These are phyloP conservation scores for Alaudala cheleensis DNA, from an alignment of 2,113 vertebrate species.

Conservation along the genomic window DNA sequence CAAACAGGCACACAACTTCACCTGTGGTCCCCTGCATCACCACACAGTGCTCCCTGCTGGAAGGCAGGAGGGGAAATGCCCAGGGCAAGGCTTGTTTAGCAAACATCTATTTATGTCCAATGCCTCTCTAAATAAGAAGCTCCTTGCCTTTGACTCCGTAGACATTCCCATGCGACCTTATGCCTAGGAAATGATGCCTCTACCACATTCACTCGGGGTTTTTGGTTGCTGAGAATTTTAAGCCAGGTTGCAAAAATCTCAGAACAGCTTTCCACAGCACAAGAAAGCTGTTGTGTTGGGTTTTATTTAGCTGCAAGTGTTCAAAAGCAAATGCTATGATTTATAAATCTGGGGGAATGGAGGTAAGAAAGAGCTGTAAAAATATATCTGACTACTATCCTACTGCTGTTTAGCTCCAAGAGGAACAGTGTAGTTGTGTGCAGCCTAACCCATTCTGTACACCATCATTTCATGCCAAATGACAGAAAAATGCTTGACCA, in stretches of 20 bases:
- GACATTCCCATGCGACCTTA: rapidly evolving
- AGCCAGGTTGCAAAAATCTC: not conserved
- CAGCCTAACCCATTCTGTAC: not conserved
- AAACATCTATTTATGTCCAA: not conserved
- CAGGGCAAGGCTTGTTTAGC: not conserved
- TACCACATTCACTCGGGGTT: not conserved
- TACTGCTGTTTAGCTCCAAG: not conserved
- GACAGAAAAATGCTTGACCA: not conserved
- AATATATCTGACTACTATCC: not conserved
- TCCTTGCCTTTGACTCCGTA: not conserved
- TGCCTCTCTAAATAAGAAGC: not conserved
- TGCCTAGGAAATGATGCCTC: not conserved
- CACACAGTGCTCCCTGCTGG: not conserved
- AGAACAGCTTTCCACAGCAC: not conserved
- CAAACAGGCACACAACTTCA: rapidly evolving
- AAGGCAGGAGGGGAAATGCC: not conserved
- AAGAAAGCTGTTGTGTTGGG: not conserved
- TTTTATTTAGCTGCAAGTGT: not conserved
- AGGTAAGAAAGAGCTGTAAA: not conserved
- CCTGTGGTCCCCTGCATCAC: not conserved
- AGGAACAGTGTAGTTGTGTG: rapidly evolving
- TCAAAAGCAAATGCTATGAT: not conserved
- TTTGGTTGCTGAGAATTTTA: not conserved
- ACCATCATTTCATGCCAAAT: not conserved
- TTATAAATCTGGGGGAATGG: not conserved